Evolutionary conservation across 2,113 vertebrate species (phyloP).

Genomic region (Nerophis lumbriciformis): DNA sequence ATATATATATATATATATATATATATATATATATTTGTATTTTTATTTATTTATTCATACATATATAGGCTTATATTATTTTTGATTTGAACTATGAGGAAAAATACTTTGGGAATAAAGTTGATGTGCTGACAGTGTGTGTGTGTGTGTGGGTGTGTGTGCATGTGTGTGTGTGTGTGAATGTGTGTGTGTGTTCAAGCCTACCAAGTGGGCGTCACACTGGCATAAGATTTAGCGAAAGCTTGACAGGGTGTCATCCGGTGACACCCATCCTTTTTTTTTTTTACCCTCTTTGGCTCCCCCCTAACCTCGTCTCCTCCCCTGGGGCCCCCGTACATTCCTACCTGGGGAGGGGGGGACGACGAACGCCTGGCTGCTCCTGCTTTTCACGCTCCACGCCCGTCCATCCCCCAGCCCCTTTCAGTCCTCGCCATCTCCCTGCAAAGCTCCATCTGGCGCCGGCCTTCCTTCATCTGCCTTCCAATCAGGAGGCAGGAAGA

Average conservation of each 20-base stretch:
- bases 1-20: no score
- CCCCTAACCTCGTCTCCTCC: background rate
- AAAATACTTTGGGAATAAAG: no score
- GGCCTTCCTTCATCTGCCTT: conserved; percentile 54
- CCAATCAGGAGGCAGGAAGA: conserved; percentile 55
- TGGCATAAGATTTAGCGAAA: conserved; percentile 35
- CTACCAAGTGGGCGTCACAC: conserved; percentile 37
- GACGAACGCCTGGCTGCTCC: conserved; percentile 29
- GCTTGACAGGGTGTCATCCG: conserved; percentile 52
- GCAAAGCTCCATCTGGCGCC: conserved; percentile 60
- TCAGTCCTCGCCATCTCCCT: conserved; percentile 11
- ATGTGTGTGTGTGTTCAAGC: no score
- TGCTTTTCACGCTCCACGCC: conserved; percentile 47
- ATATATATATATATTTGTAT: no score
- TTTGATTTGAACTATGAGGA: no score
- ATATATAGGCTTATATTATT: no score
- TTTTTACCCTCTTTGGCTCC: conserved; percentile 33
- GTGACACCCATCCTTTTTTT: conserved; percentile 41
- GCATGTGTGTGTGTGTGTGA: no score
- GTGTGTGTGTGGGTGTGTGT: background rate
- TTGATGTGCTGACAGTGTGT: background rate
- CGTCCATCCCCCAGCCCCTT: conserved; percentile 15
- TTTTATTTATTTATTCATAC: no score
- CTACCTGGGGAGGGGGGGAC: conserved; percentile 52
- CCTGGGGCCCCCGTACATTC: conserved; percentile 34